Percentiles rank a stretch among this genome's conserved stretches.
Conservation (phyloP, 2,113 vertebrate genomes). For the Sinocyclocheilus grahami region DNA sequence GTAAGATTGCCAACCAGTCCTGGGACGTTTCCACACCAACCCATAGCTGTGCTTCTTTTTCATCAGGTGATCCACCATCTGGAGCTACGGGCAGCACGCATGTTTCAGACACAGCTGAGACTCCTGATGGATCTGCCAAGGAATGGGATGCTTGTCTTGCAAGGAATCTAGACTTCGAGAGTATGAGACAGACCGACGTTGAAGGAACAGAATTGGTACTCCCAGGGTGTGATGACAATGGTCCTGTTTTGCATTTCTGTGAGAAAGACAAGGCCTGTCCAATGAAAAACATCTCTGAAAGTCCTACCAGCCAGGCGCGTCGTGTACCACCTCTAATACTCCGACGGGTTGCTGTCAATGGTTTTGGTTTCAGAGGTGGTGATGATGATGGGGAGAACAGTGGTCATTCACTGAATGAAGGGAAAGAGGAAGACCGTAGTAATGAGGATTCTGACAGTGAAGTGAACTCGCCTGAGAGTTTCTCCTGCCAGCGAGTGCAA, state of each 20-base stretch:
- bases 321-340: conserved; percentile 35
- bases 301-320: not conserved
- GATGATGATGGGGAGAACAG: not conserved
- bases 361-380: not conserved
- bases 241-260: not conserved
- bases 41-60: conserved; percentile 58
- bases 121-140: conserved; percentile 3
- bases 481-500: conserved; percentile 53
- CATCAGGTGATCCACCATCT: conserved; percentile 48
- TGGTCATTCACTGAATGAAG: not conserved
- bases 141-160: not conserved
- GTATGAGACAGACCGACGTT: not conserved
- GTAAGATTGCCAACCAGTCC: conserved; percentile 41
- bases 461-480: not conserved
- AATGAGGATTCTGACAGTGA: not conserved
- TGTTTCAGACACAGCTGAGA: conserved; percentile 10
- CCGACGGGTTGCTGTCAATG: not conserved
- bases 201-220: not conserved
- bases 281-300: not conserved
- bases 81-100: conserved; percentile 22
- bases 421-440: not conserved
- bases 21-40: conserved; percentile 44
- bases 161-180: not conserved
- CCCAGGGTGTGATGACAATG: not conserved
- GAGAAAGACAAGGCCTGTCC: not conserved